phyloP scores from a whole-genome alignment of 2,113 vertebrate species.

The Hipposideros armiger region DNA sequence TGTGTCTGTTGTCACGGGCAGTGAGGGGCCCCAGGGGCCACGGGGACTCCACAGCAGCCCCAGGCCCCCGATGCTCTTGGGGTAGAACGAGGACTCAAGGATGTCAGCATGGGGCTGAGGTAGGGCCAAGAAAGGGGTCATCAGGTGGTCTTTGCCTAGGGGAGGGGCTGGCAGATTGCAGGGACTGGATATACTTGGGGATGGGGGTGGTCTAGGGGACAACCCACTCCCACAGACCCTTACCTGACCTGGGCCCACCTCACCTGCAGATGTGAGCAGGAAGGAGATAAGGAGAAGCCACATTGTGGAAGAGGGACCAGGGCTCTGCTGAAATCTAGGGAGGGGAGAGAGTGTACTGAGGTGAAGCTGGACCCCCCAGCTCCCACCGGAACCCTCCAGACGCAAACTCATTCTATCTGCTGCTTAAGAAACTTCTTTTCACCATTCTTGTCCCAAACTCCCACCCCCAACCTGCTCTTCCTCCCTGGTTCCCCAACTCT shows the following conservation, averaged over 20 bases:
- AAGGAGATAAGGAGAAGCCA: conserved; percentile 64
- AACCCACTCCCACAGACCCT: not conserved
- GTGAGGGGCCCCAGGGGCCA: not conserved
- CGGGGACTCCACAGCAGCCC: not conserved
- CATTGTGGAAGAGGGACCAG: conserved; percentile 23
- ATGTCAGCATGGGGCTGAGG: not conserved
- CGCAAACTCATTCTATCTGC: not conserved
- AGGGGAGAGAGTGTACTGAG: not conserved
- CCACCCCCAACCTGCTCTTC: not conserved
- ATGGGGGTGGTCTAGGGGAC: not conserved
- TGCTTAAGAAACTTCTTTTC: not conserved
- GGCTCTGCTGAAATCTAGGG: conserved; percentile 49
- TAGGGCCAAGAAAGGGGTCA: fast-evolving
- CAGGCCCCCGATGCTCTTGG: not conserved
- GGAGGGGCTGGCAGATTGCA: not conserved
- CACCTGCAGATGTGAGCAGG: conserved; percentile 70
- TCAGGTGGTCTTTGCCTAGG: not conserved
- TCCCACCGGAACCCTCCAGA: not conserved
- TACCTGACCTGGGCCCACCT: not conserved
- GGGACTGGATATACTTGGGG: not conserved
- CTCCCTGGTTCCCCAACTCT: not conserved
- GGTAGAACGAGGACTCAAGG: not conserved
- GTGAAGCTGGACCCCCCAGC: not conserved
- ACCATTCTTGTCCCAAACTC: no score
- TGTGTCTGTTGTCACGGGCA: not conserved